Conservation (phyloP, 2,797 vertebrate genomes). For the Sebastes hopkinsi region DNA sequence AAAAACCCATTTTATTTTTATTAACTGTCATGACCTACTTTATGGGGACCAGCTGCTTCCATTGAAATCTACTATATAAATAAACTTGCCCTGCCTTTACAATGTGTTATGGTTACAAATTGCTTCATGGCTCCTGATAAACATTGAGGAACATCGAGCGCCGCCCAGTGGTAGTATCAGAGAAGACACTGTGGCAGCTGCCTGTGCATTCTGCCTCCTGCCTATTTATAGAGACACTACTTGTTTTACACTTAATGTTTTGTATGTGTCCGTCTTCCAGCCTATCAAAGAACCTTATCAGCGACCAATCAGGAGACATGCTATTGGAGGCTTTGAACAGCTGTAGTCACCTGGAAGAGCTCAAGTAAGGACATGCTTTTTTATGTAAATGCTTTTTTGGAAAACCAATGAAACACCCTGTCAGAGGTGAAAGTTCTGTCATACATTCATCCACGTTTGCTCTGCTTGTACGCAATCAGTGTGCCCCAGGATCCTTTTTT, state of each 20-base stretch:
- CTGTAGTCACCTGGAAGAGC: slow-evolving; percentile 82
- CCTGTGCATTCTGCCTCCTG: background rate
- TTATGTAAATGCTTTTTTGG: background rate
- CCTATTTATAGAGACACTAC: background rate
- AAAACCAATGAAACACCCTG: background rate
- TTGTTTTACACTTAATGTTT: background rate
- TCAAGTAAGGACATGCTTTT: slow-evolving; percentile 80
- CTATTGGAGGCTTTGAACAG: slow-evolving; percentile 76
- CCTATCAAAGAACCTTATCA: slow-evolving; percentile 82
- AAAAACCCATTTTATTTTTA: background rate
- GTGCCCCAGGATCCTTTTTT: background rate
- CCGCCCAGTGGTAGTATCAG: background rate
- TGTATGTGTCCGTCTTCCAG: slow-evolving; percentile 62
- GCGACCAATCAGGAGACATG: slow-evolving; percentile 76
- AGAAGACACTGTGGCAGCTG: background rate
- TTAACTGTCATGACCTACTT: background rate
- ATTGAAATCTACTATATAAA: background rate
- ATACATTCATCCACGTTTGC: background rate
- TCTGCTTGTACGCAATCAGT: background rate
- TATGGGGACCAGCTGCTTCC: slow-evolving; percentile 15
- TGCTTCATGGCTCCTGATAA: background rate
- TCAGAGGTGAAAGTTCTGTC: background rate
- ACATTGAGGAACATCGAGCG: background rate
- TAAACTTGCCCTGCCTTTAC: too few relatives aligned
- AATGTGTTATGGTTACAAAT: background rate